phyloP scores from a whole-genome alignment of 2,113 vertebrate genomes.

The Grammatotria lemairii region DNA sequence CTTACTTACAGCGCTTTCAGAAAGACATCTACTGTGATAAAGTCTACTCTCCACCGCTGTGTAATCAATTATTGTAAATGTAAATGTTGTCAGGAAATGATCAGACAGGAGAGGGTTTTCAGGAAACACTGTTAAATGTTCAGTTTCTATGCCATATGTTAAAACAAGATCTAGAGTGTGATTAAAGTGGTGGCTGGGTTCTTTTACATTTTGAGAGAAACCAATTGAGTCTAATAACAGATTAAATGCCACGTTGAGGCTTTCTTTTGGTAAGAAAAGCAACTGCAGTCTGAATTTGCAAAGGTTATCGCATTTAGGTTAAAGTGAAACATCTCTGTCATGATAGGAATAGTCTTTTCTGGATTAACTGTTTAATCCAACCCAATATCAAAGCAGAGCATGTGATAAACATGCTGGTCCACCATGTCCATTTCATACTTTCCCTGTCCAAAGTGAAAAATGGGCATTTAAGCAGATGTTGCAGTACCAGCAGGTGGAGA shows the following conservation, averaged over 20 bases:
- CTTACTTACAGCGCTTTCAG: no score
- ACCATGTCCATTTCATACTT: neutral
- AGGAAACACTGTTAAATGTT: no score
- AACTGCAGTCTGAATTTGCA: neutral
- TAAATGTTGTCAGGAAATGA: accelerated
- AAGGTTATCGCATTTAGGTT: neutral
- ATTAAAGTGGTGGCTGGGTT: neutral
- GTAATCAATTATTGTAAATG: no score
- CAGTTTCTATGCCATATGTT: no score
- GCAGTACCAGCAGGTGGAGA: neutral
- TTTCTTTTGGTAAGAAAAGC: neutral
- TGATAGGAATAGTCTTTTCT: neutral
- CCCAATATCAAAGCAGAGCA: neutral
- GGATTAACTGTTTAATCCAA: neutral
- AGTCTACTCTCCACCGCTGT: accelerated
- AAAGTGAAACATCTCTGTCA: neutral
- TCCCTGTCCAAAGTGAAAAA: neutral
- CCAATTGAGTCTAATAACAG: neutral
- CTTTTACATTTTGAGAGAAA: neutral
- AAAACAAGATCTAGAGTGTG: no score
- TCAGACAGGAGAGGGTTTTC: no score
- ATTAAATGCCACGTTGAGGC: no score
- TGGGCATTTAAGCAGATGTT: neutral
- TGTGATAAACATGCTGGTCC: neutral
- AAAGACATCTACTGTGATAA: no score